Evolutionary conservation across 1,140 invertebrate species (phyloP).

Genomic region (Daktulosphaira vitifoliae): DNA sequence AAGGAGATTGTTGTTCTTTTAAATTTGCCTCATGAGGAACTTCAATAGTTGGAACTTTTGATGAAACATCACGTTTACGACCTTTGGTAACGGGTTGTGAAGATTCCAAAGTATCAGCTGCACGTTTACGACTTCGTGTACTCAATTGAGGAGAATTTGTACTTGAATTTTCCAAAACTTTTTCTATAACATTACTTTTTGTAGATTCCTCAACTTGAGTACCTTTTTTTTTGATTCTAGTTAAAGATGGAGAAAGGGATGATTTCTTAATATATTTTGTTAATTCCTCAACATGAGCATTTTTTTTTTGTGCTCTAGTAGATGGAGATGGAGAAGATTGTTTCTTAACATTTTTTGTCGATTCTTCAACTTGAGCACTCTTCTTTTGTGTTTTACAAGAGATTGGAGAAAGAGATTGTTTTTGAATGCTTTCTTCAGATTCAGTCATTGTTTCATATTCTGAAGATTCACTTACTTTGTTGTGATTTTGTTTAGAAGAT

Average conservation of each 20-base stretch:
- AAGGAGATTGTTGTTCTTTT: neutral
- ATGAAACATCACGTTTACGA: neutral
- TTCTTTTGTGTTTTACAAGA: neutral
- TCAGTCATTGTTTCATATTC: constrained; percentile 3
- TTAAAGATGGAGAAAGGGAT: neutral
- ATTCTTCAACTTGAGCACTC: neutral
- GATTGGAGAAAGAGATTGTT: neutral
- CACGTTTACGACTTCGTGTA: neutral
- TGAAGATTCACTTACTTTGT: neutral
- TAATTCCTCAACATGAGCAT: neutral
- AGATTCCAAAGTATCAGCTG: neutral
- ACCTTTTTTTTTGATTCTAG: neutral
- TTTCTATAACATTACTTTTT: neutral
- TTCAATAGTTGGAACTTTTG: neutral
- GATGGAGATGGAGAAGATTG: too few relatives aligned
- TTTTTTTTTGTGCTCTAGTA: neutral
- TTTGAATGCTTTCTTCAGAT: neutral
- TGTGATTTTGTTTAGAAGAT: constrained; percentile 1
- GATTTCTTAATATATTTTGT: neutral
- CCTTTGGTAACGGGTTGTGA: neutral
- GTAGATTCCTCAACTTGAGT: too few relatives aligned
- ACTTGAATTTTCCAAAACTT: neutral
- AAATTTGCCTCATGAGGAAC: neutral
- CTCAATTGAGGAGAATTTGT: neutral
- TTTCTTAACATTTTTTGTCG: neutral